Conservation (phyloP, 2,797 vertebrate genomes). For the Ptychobarbus kaznakovi region DNA sequence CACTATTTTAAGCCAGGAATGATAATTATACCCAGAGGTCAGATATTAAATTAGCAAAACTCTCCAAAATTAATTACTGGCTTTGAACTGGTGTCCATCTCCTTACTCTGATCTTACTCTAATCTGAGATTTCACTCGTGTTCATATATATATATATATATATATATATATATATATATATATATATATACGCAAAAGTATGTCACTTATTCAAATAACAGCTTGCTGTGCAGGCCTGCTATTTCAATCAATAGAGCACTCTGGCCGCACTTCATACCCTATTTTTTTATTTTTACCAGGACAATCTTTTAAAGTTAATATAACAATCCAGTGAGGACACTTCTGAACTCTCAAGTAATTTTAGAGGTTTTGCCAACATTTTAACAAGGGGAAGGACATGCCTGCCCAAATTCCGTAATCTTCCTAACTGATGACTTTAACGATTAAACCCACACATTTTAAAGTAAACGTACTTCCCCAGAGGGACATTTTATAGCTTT, state of each 20-base stretch:
- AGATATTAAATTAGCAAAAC: slow-evolving; percentile 65
- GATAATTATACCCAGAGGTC: slow-evolving; percentile 67
- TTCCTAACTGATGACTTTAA: slow-evolving; percentile 35
- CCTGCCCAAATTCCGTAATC: slow-evolving; percentile 25
- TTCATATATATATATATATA: background rate
- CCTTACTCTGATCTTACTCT: slow-evolving; percentile 3
- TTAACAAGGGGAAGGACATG: slow-evolving; percentile 39
- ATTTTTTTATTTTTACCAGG: slow-evolving; percentile 27
- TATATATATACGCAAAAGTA: slow-evolving; percentile 5
- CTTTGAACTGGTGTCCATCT: slow-evolving; percentile 52
- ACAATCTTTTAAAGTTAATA: slow-evolving; percentile 50
- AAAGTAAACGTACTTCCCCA: slow-evolving; percentile 32
- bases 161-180: no score
- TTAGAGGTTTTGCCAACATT: slow-evolving; percentile 37
- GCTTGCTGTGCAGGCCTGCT: slow-evolving; percentile 43
- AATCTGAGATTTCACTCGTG: slow-evolving; percentile 51
- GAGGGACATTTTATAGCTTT: slow-evolving; percentile 14
- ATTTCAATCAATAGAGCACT: slow-evolving; percentile 52
- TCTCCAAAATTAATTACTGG: slow-evolving; percentile 64
- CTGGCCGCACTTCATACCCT: slow-evolving; percentile 30
- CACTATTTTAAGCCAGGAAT: slow-evolving; percentile 54
- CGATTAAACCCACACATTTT: slow-evolving; percentile 23
- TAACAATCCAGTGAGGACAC: slow-evolving; percentile 29
- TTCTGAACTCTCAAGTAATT: slow-evolving; percentile 28
- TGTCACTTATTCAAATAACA: slow-evolving; percentile 34